Base-by-base conservation (phyloP, 23 tunicate species). In the Ascidia mentula region DNA sequence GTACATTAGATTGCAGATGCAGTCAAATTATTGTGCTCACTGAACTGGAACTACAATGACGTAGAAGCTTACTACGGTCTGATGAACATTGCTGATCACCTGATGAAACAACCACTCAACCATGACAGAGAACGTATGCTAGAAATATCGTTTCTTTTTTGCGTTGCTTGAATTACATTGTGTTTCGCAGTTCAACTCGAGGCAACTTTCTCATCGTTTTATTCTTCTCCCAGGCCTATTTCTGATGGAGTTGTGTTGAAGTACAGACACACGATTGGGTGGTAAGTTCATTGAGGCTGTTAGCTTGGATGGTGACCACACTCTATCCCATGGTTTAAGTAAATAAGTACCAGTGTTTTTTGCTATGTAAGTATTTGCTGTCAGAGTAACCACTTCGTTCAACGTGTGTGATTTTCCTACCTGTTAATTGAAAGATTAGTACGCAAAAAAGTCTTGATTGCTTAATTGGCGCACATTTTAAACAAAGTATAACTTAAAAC, bases 41-140 rank as follows among this genome's bases (percentile, higher is more conserved):
- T 93, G 0, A 88, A 93, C 75, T 93, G 98, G 98, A 93, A 88
- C 70, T 60, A 69, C 46, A 87, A 88, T 26, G 69, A 80, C 32
- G 77, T 79, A 13, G 59, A 61, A 36, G 98, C 89, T 18, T 93
- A 39, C 60, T 79, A 76, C 18, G 80, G 76, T 22, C 59, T 93
- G 40, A 42, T 88, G 34, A 32, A 73, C 13, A 88, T 93, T 69
- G 80, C 80, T 37, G 91, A 93, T 79, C 82, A 75, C 46, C 77
- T 93, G 72, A 59, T 93, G 80, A 70, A 80, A 73, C 73, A 60
- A 84, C 92, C 89, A 24, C 77, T 93, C 6, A 71, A 71, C 74
- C 80, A 79, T 46, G 84, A 84, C 33, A 75, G 82, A 40, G 97
- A 92, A 79, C 61, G 97, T 87, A 46, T 18, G 53, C 53, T 42